Percentiles rank a stretch among this genome's conserved stretches.
Evolutionary conservation across 2,113 vertebrate species (phyloP).

Genomic region (Rynchops niger): DNA sequence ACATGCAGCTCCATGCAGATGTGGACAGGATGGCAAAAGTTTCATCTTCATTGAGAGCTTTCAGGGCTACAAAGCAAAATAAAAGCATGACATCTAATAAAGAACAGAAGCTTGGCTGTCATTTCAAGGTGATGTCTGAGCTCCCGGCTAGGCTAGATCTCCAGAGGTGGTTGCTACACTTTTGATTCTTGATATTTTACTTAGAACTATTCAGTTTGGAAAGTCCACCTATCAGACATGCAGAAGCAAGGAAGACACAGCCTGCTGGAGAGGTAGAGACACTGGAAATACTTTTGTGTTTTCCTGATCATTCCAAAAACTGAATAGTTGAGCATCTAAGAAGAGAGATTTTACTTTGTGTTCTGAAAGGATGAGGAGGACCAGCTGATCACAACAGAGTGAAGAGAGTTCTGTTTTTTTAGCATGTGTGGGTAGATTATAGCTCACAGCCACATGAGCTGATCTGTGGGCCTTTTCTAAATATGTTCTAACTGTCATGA

Average conservation of each 20-base stretch:
- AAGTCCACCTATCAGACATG: background rate
- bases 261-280: background rate
- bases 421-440: background rate
- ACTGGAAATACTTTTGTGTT: background rate
- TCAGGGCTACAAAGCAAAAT: background rate
- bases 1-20: background rate
- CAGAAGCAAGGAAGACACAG: background rate
- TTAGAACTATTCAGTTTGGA: background rate
- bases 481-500: background rate
- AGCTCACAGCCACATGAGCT: slow-evolving; percentile 12
- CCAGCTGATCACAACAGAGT: background rate
- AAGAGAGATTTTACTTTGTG: background rate
- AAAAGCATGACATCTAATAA: background rate
- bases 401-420: background rate
- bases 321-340: background rate
- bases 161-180: background rate
- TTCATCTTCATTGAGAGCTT: background rate
- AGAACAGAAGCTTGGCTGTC: background rate
- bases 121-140: background rate
- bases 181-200: background rate
- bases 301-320: background rate
- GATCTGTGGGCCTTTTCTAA: slow-evolving; percentile 23
- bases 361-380: background rate
- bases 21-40: background rate
- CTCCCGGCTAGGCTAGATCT: background rate